Evolutionary conservation across 2,888 invertebrate species (phyloP).

Genomic region (Philopedon plagiatum): DNA sequence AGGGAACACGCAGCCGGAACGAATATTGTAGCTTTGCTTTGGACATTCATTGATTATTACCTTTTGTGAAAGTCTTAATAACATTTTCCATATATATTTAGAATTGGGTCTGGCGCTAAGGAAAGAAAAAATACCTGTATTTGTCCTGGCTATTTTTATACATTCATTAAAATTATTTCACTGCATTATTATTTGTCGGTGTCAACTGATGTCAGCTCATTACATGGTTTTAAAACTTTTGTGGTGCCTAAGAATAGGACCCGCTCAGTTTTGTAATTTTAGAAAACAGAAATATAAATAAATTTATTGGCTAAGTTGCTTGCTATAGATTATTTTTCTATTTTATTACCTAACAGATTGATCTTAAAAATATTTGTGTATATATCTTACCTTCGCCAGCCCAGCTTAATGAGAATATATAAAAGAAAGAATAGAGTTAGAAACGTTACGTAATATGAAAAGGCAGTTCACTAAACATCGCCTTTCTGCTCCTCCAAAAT

Average conservation of each 20-base stretch:
- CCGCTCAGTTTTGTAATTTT: slow-evolving; percentile 19
- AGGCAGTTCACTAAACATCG: too few relatives aligned
- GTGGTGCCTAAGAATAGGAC: slow-evolving; percentile 27
- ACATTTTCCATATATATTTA: background rate
- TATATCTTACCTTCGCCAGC: too few relatives aligned
- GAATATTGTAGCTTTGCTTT: too few relatives aligned
- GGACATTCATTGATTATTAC: too few relatives aligned
- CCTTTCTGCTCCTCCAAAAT: too few relatives aligned
- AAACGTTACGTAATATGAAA: too few relatives aligned
- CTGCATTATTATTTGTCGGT: slow-evolving; percentile 32
- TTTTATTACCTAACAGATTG: background rate
- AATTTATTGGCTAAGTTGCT: slow-evolving; percentile 9
- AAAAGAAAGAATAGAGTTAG: too few relatives aligned
- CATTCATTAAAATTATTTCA: slow-evolving; percentile 40
- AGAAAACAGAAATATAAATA: slow-evolving; percentile 21
- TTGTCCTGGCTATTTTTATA: slow-evolving; percentile 29
- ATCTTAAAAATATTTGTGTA: too few relatives aligned
- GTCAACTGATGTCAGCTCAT: slow-evolving; percentile 34
- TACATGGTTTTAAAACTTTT: slow-evolving; percentile 33
- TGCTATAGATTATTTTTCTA: background rate
- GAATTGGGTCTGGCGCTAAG: slow-evolving; percentile 6
- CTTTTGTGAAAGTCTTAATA: too few relatives aligned
- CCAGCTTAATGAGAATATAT: too few relatives aligned
- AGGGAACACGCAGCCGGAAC: too few relatives aligned
- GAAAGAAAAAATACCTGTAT: slow-evolving; percentile 11